phyloP scores from a whole-genome alignment of 2,888 invertebrate genomes.

The Chelonus formosanus region DNA sequence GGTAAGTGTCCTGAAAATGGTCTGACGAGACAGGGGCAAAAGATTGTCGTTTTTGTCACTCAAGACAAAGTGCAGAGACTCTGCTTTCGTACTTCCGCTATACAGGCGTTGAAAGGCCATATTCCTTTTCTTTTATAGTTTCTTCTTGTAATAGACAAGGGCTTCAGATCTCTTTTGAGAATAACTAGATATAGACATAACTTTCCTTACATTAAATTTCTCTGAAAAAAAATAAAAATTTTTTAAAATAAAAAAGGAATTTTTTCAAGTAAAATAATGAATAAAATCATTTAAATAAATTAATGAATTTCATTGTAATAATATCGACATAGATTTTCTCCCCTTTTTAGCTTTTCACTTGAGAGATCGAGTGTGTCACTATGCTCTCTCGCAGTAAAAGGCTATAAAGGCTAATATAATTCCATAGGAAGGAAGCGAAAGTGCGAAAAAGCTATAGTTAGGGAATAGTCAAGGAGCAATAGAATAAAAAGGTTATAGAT shows the following conservation, averaged over 20 bases:
- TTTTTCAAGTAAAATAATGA: too few relatives aligned
- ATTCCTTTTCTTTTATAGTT: conserved; percentile 31
- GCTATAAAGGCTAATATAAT: conserved; percentile 55
- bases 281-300: background rate
- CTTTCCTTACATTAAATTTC: too few relatives aligned
- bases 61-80: conserved; percentile 31
- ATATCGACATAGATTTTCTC: background rate
- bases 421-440: conserved; percentile 44
- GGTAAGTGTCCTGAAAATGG: conserved; percentile 26
- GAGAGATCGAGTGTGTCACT: conserved; percentile 32
- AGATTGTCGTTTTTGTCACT: conserved; percentile 25
- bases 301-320: conserved; percentile 3
- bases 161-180: too few relatives aligned
- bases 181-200: too few relatives aligned
- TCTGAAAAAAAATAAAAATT: too few relatives aligned
- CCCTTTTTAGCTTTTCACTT: background rate
- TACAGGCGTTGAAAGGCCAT: conserved; percentile 30
- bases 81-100: conserved; percentile 19
- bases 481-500: conserved; percentile 1
- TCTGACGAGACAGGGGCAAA: conserved; percentile 22
- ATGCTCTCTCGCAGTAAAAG: conserved; percentile 53
- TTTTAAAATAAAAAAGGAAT: too few relatives aligned
- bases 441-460: conserved; percentile 50
- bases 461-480: conserved; percentile 43
- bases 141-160: conserved; percentile 17